A percentile compares a stretch with the other conserved stretches of the same genome.
Evolutionary conservation across 2,888 invertebrate species (phyloP).

Genomic region (Noctua fimbriata): DNA sequence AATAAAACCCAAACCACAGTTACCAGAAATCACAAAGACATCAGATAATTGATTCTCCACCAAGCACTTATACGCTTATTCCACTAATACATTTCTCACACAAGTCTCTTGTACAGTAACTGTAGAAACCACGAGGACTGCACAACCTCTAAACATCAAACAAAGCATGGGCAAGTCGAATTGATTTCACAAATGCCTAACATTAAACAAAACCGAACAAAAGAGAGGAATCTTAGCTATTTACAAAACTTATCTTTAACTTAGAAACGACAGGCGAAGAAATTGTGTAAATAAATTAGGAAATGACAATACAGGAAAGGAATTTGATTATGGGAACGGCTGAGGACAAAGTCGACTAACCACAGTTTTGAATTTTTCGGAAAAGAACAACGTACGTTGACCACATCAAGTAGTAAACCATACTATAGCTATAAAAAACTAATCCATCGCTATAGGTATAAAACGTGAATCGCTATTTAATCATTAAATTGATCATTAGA

Average conservation of each 20-base stretch:
- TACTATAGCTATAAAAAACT: background rate
- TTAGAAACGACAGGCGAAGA: conserved; percentile 76
- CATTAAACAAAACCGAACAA: conserved; percentile 65
- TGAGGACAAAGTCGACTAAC: background rate
- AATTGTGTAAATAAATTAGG: conserved; percentile 75
- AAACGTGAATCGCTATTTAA: too few relatives aligned
- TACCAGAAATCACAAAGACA: conserved; percentile 6
- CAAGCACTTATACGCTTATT: conserved; percentile 32
- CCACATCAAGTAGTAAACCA: background rate
- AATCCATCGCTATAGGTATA: too few relatives aligned
- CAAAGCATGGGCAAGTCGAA: conserved; percentile 50
- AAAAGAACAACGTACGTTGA: background rate
- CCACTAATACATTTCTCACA: conserved; percentile 31
- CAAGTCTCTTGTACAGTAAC: background rate
- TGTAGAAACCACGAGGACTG: conserved; percentile 14
- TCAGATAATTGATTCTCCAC: conserved; percentile 43
- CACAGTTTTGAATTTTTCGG: background rate
- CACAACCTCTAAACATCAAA: conserved; percentile 53
- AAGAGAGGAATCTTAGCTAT: conserved; percentile 61
- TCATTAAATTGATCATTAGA: too few relatives aligned
- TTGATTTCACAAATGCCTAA: conserved; percentile 59
- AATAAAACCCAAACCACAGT: background rate
- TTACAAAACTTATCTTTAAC: conserved; percentile 52
- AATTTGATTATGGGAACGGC: conserved; percentile 31
- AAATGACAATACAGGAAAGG: conserved; percentile 55